Evolutionary conservation across 2,797 vertebrate genomes (phyloP).

Genomic region (Nasua narica): DNA sequence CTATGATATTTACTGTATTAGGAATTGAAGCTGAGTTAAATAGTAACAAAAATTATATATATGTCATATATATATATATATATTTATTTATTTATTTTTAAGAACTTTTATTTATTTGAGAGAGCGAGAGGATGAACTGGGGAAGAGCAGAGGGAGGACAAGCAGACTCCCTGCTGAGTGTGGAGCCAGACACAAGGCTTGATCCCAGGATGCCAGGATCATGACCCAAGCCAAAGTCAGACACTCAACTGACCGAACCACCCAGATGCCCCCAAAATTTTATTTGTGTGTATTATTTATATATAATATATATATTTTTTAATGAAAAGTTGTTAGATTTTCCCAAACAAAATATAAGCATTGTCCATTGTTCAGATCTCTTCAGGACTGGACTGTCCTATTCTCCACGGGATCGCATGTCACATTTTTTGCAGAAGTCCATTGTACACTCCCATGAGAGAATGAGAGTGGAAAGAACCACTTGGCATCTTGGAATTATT

Average conservation of each 20-base stretch:
- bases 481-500: neutral
- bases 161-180: neutral
- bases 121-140: neutral
- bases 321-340: neutral
- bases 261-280: neutral
- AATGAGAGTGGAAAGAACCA: neutral
- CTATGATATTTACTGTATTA: neutral
- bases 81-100: neutral
- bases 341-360: neutral
- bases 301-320: too few species aligned
- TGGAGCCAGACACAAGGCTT: neutral
- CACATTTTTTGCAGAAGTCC: neutral
- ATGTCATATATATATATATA: neutral
- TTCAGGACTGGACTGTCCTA: neutral
- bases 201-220: neutral
- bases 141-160: neutral
- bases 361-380: neutral
- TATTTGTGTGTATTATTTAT: neutral
- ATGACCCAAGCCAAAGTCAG: neutral
- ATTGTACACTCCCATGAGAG: neutral
- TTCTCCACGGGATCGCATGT: neutral
- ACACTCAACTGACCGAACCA: neutral
- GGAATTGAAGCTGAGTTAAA: neutral
- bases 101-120: neutral
- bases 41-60: neutral